Conservation (phyloP, 1,140 invertebrate genomes). For the Linepithema humile region DNA sequence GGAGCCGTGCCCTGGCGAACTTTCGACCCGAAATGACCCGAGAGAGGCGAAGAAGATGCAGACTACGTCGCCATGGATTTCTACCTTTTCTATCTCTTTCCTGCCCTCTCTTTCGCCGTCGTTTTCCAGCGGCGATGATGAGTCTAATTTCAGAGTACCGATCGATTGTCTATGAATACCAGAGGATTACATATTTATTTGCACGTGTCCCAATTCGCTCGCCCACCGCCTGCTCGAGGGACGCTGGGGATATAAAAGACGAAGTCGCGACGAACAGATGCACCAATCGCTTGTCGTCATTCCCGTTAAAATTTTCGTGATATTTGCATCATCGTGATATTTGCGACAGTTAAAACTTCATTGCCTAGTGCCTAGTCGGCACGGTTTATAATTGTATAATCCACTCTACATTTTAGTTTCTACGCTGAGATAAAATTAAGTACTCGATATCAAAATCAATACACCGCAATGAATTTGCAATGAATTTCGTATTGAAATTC, state of each 20-base stretch:
- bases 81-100: slow-evolving; percentile 37
- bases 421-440: too few species aligned
- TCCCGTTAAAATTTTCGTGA: neutral
- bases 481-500: too few species aligned
- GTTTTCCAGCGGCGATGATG: slow-evolving; percentile 31
- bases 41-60: slow-evolving; percentile 55
- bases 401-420: too few species aligned
- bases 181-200: slow-evolving; percentile 57
- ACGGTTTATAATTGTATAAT: too few species aligned
- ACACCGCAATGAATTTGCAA: too few species aligned
- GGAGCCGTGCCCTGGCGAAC: slow-evolving; percentile 67
- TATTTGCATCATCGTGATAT: too few species aligned
- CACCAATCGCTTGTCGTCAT: neutral
- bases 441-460: too few species aligned
- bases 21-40: slow-evolving; percentile 73
- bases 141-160: slow-evolving; percentile 59
- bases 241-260: neutral
- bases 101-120: neutral
- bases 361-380: too few species aligned
- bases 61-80: slow-evolving; percentile 50
- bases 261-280: neutral
- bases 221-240: neutral
- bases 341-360: neutral
- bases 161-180: slow-evolving; percentile 69
- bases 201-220: slow-evolving; percentile 51